A percentile compares a stretch with the other conserved stretches of the same genome.
phyloP scores from a whole-genome alignment of 2,888 invertebrate genomes.

The Nemotelus pantherinus region DNA sequence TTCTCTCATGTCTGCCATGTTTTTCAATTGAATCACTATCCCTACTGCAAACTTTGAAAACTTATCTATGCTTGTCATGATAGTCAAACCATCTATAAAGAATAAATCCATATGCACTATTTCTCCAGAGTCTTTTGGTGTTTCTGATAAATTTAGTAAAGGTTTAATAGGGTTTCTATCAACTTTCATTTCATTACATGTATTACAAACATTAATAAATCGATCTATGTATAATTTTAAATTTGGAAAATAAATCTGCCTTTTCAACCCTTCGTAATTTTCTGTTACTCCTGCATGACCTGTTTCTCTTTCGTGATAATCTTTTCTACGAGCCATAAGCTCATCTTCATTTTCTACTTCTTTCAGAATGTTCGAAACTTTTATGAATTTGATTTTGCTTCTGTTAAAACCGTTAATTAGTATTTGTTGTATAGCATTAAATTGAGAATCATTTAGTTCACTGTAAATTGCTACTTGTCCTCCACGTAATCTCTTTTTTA shows the following conservation, averaged over 20 bases:
- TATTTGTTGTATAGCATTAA: neutral
- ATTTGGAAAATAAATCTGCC: conserved; percentile 16
- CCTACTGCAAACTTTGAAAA: conserved; percentile 49
- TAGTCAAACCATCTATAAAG: conserved; percentile 4
- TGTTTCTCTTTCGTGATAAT: conserved; percentile 10
- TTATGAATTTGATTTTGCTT: conserved; percentile 29
- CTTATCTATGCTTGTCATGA: conserved; percentile 48
- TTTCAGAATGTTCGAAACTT: neutral
- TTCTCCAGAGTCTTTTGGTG: conserved; percentile 26
- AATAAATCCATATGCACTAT: conserved; percentile 24
- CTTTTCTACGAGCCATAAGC: neutral
- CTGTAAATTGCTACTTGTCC: no score
- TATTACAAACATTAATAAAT: conserved; percentile 33
- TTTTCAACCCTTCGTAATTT: conserved; percentile 26
- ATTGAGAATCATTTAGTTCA: no score
- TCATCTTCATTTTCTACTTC: conserved; percentile 9
- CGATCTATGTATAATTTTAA: conserved; percentile 18
- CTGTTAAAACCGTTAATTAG: conserved; percentile 6
- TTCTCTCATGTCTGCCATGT: conserved; percentile 43
- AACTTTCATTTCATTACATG: conserved; percentile 30
- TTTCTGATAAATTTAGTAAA: conserved; percentile 27
- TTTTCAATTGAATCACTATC: conserved; percentile 44
- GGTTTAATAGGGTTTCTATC: conserved; percentile 40
- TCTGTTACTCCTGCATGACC: conserved; percentile 15
- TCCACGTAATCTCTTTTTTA: no score